Evolutionary conservation across 2,113 vertebrate species (phyloP).

Genomic region (Spilogale gracilis): DNA sequence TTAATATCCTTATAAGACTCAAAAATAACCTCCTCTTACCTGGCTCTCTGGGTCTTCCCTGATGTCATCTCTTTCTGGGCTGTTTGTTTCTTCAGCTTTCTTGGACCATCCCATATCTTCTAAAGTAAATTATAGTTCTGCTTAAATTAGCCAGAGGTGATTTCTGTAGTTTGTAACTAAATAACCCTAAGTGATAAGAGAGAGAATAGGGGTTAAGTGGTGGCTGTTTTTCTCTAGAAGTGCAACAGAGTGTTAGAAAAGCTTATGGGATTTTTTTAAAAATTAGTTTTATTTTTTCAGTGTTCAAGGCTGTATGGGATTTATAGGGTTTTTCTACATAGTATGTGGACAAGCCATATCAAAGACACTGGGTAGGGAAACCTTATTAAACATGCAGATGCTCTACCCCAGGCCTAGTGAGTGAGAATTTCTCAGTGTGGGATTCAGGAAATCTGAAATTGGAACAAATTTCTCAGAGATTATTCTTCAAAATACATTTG

Average conservation of each 20-base stretch:
- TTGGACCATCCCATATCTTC: not conserved
- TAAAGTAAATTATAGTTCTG: not conserved
- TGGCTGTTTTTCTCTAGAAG: not conserved
- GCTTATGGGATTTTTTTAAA: too few relatives aligned
- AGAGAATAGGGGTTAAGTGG: not conserved
- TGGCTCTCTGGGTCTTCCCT: not conserved
- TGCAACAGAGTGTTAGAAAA: not conserved
- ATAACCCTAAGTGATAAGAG: not conserved
- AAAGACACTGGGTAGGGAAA: not conserved
- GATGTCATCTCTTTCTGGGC: not conserved
- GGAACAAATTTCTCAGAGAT: not conserved
- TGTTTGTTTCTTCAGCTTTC: not conserved
- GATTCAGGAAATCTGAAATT: not conserved
- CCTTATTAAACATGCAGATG: not conserved
- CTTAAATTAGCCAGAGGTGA: not conserved
- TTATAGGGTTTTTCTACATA: not conserved
- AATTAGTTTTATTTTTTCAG: too few relatives aligned
- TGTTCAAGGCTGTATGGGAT: not conserved
- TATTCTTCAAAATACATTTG: slow-evolving; percentile 1
- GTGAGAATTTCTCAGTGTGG: slow-evolving; percentile 16
- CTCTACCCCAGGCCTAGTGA: not conserved
- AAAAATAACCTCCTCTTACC: not conserved
- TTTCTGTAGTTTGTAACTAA: not conserved
- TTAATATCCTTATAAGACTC: not conserved
- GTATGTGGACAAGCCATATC: not conserved